Evolutionary conservation across 2,113 vertebrate genomes (phyloP).

Genomic region (Leiothrix lutea): DNA sequence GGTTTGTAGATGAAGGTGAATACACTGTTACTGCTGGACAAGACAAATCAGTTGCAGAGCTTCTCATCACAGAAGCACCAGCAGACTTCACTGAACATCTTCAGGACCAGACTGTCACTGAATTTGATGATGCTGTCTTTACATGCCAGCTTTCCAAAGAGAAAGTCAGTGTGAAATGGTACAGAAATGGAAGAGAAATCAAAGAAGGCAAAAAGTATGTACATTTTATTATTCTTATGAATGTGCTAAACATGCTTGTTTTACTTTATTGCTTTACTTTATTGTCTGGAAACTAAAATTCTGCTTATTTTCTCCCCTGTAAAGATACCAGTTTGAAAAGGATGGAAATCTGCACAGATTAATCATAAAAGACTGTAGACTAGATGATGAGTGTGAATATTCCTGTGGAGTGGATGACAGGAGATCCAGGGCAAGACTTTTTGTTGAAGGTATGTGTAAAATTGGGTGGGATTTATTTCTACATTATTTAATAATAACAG

Average conservation of each 20-base stretch:
- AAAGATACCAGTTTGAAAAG: conserved; percentile 92
- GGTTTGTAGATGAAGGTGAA: conserved; percentile 93
- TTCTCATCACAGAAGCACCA: conserved; percentile 95
- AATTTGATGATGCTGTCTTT: conserved; percentile 95
- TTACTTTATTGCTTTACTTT: neutral
- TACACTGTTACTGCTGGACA: conserved; percentile 87
- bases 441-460: conserved; percentile 87
- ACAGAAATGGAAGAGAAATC: conserved; percentile 92
- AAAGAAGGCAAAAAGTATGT: conserved; percentile 90
- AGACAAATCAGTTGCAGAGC: conserved; percentile 89
- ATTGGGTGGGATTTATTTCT: neutral
- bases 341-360: conserved; percentile 88
- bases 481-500: neutral
- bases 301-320: neutral
- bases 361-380: conserved; percentile 88
- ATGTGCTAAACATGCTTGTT: neutral
- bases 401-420: conserved; percentile 94
- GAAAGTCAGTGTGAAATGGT: conserved; percentile 92
- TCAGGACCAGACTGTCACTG: conserved; percentile 92
- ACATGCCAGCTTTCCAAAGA: conserved; percentile 92
- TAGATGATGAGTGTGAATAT: conserved; percentile 97
- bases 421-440: conserved; percentile 91
- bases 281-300: conserved; percentile 2
- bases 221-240: neutral
- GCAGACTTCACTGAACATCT: conserved; percentile 90